Evolutionary conservation across 2,888 invertebrate genomes (phyloP).

Genomic region (Xiphydria camelus): DNA sequence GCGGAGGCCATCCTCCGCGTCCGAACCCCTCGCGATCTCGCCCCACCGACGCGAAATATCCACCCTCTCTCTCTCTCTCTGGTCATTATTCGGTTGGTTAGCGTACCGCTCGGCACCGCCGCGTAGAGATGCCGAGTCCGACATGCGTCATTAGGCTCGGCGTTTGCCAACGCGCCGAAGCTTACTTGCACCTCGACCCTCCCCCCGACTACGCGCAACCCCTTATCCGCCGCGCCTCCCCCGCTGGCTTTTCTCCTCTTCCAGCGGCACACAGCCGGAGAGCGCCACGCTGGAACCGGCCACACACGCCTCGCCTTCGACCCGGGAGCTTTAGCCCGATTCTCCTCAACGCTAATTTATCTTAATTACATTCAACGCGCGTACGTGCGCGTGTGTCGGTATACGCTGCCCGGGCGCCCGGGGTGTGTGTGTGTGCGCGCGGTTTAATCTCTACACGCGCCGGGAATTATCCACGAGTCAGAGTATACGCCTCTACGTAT

Average conservation of each 20-base stretch:
- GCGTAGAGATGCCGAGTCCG: constrained; percentile 27
- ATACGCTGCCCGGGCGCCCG: constrained; percentile 29
- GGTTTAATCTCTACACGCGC: constrained; percentile 6
- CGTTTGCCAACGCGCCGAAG: constrained; percentile 38
- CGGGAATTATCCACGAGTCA: constrained; percentile 21
- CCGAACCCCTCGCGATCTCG: background rate
- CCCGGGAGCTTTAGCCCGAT: constrained; percentile 47
- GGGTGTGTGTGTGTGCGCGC: constrained; percentile 15
- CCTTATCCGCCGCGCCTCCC: background rate
- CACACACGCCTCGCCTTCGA: constrained; percentile 23
- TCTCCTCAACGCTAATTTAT: constrained; percentile 56
- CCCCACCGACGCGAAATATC: constrained; percentile 16
- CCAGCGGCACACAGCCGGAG: background rate
- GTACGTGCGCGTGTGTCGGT: constrained; percentile 33
- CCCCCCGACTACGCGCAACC: constrained; percentile 16
- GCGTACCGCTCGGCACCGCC: constrained; percentile 42
- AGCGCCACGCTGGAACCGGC: constrained; percentile 5
- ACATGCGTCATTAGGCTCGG: constrained; percentile 44
- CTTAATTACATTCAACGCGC: constrained; percentile 56
- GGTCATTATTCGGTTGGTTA: constrained; percentile 43
- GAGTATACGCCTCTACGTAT: constrained; percentile 10
- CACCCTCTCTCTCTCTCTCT: constrained; percentile 27
- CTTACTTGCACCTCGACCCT: constrained; percentile 27
- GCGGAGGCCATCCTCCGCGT: background rate
- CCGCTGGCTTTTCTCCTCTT: background rate